Evolutionary conservation across 2,113 vertebrate species (phyloP), one percentile per base, ranked within the genome.

Genomic region (Xenus cinereus): DNA sequence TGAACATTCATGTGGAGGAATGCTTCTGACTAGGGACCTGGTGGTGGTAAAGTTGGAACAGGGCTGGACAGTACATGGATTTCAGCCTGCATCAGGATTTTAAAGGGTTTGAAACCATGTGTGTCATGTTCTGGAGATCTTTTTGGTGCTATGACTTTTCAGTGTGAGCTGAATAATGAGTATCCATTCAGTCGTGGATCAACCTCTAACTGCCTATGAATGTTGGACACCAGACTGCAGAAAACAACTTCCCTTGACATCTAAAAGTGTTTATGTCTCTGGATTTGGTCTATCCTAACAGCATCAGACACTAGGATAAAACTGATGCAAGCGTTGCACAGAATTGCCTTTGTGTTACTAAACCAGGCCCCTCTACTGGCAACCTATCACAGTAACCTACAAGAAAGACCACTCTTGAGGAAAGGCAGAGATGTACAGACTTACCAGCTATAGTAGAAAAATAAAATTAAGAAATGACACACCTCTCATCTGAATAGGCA

Each of bases 381-480:
- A 51, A 32, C 22, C 15, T 28, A 18, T 54, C 60, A 21, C 23
- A 37, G 14, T 37, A 56, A 68, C 51, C 7, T 62, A 32, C 28
- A 26, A 0, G 3, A 37, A 26, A 0, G 3, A 37, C 57, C 28
- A 8, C 45, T 66, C 51, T 14, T 59, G 35, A 66, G 69, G 66
- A 88, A 77, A 33, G 19, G 63, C 57, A 88, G 12, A 35, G 27
- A 59, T 26, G n/a, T 51, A 16, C 64, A 39, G 39, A 35, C 39
- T 60, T 45, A 82, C 28, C 35, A 35, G 59, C 33, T 51, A 6
- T 4, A 46, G 71, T 8, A 73, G 71, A 57, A 73, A 72, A 85
- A 56, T 32, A 26, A 37, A 53, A 39, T 32, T 33, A 78, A 62
- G 39, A 60, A 89, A 45, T 50, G 8, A 35, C 32, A 43, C 32